A percentile compares a stretch with the other conserved stretches of the same genome.
These are phyloP conservation scores for Sturnus vulgaris DNA, from an alignment of 2,113 vertebrate genomes.

Conservation along the genomic window DNA sequence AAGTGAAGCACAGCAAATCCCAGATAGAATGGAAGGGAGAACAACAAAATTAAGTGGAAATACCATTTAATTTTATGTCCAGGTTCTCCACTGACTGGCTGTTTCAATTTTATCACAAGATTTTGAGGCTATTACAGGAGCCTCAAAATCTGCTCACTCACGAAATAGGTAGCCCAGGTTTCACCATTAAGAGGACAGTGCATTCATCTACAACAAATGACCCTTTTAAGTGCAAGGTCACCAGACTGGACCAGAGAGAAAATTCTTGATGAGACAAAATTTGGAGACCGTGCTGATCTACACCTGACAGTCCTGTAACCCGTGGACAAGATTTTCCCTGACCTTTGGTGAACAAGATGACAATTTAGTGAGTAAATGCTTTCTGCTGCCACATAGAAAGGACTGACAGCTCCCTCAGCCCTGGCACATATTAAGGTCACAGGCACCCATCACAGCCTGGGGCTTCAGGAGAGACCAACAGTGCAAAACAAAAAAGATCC, in stretches of 20 bases:
- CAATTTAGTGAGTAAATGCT: background rate
- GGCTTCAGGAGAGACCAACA: background rate
- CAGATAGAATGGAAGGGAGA: background rate
- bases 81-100: background rate
- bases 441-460: background rate
- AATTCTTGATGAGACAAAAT: background rate
- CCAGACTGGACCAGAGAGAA: background rate
- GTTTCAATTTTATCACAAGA: background rate
- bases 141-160: background rate
- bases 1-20: background rate
- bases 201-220: background rate
- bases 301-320: background rate
- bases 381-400: background rate
- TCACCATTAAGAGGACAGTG: background rate
- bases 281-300: background rate
- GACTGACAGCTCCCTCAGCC: constrained; percentile 16
- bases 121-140: background rate
- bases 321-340: background rate
- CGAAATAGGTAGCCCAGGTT: background rate
- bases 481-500: background rate
- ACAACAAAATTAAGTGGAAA: background rate
- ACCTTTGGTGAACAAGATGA: background rate
- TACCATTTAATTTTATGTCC: background rate
- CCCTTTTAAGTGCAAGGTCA: background rate
- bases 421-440: background rate